phyloP scores from a whole-genome alignment of 2,113 vertebrate genomes.

The Pseudonaja textilis region DNA sequence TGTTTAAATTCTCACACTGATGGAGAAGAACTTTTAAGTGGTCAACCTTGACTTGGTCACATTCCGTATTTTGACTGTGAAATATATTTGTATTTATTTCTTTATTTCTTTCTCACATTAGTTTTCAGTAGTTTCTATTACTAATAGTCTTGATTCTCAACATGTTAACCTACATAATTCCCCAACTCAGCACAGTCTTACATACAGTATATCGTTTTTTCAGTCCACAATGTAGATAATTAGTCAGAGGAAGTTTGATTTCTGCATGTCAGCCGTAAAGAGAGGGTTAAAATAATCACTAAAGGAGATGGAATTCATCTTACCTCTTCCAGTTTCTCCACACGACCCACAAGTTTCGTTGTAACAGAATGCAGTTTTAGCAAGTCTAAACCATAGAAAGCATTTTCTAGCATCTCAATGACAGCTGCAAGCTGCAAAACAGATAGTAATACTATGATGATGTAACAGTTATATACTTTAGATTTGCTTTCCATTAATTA shows the following conservation, averaged over 20 bases:
- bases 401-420: constrained; percentile 90
- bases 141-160: background rate
- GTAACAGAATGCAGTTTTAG: constrained; percentile 89
- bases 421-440: constrained; percentile 82
- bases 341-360: constrained; percentile 82
- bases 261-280: background rate
- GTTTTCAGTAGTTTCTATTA: background rate
- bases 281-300: accelerated
- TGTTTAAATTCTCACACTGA: background rate
- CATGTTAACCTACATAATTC: background rate
- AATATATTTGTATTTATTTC: background rate
- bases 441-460: constrained; percentile 37
- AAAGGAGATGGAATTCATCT: constrained; percentile 41
- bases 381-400: constrained; percentile 91
- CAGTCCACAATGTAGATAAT: background rate
- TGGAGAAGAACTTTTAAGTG: background rate
- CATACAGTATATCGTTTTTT: background rate
- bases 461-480: background rate
- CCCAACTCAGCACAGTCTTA: too few relatives aligned
- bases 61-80: background rate
- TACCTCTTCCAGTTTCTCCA: constrained; percentile 91
- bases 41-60: too few relatives aligned
- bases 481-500: background rate
- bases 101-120: background rate
- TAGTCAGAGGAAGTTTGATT: background rate